Evolutionary conservation across 2,888 invertebrate species (phyloP).

Genomic region (Athripsodes cinereus): DNA sequence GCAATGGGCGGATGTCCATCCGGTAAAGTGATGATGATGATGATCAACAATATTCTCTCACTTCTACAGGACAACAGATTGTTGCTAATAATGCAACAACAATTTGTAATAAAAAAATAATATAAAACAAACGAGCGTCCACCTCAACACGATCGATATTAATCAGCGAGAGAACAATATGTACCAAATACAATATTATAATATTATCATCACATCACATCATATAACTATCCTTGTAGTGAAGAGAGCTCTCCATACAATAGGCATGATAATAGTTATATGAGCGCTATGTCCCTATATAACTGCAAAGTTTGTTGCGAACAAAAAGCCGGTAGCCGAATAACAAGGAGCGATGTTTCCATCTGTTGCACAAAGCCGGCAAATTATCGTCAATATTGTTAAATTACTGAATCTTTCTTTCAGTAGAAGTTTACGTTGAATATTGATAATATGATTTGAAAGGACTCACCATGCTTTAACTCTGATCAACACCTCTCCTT

Average conservation of each 20-base stretch:
- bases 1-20: conserved; percentile 5
- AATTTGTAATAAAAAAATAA: not conserved
- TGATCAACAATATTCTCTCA: too few species aligned
- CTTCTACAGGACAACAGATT: not conserved
- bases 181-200: too few species aligned
- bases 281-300: too few species aligned
- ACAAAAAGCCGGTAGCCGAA: conserved; percentile 3
- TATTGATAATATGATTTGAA: conserved; percentile 5
- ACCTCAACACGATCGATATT: not conserved
- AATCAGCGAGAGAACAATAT: not conserved
- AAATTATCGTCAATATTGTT: too few species aligned
- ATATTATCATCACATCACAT: too few species aligned
- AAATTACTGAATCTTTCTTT: conserved; percentile 16
- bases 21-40: not conserved
- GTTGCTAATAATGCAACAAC: conserved; percentile 2
- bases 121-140: not conserved
- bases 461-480: conserved; percentile 80
- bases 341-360: not conserved
- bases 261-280: too few species aligned
- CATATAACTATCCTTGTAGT: too few species aligned
- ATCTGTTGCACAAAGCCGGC: conserved; percentile 14
- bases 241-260: too few species aligned
- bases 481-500: conserved; percentile 74
- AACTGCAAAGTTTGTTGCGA: not conserved
- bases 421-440: too few species aligned